phyloP scores from a whole-genome alignment of 2,113 vertebrate species.

The Tychaedon coryphoeus region DNA sequence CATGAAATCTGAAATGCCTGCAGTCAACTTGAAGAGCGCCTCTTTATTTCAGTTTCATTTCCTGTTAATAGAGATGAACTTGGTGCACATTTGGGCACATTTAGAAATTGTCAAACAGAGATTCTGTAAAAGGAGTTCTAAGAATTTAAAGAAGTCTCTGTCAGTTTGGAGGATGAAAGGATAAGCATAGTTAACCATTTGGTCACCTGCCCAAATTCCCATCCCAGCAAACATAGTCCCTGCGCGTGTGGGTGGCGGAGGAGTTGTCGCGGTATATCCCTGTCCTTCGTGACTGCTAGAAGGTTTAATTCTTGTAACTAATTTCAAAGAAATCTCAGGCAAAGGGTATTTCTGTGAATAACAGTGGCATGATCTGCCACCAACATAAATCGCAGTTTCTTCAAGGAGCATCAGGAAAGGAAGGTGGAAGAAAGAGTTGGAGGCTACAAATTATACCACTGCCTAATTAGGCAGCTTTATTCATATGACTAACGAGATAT shows the following conservation, averaged over 20 bases:
- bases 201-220: not conserved
- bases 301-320: constrained; percentile 9
- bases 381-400: constrained; percentile 14
- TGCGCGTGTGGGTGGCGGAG: rapidly evolving
- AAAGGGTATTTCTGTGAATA: constrained; percentile 36
- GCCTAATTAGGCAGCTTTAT: constrained; percentile 38
- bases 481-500: not conserved
- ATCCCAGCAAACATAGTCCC: not conserved
- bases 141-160: constrained; percentile 30
- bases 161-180: constrained; percentile 20
- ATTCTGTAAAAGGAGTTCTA: constrained; percentile 41
- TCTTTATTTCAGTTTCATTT: constrained; percentile 65
- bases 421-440: constrained; percentile 30
- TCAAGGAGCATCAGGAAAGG: not conserved
- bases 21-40: constrained; percentile 60
- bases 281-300: not conserved
- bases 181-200: not conserved
- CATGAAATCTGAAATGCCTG: constrained; percentile 70
- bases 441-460: constrained; percentile 10
- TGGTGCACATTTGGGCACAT: constrained; percentile 38
- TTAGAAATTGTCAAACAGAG: constrained; percentile 51
- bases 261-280: not conserved
- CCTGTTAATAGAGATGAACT: constrained; percentile 52
- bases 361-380: not conserved
- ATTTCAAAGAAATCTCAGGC: constrained; percentile 7